A percentile compares a stretch with the other conserved stretches of the same genome.
These are phyloP conservation scores for Scarus forsteni DNA, from an alignment of 2,797 vertebrate species.

Conservation along the genomic window DNA sequence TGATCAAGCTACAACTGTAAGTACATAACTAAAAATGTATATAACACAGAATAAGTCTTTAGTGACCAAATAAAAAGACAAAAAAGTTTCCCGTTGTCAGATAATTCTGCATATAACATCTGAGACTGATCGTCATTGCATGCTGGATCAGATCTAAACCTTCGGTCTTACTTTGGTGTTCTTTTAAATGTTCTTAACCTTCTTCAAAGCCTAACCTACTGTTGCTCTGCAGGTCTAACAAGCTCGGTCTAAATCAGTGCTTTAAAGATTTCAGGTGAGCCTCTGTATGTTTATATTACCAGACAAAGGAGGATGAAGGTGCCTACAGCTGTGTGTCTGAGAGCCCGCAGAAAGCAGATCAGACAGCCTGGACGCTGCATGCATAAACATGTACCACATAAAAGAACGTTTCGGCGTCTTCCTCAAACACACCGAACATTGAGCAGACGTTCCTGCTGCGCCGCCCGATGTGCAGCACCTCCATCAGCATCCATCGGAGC, in stretches of 20 bases:
- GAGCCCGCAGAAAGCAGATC: neutral
- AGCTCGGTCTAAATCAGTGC: neutral
- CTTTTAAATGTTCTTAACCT: too few species aligned
- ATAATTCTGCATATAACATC: too few species aligned
- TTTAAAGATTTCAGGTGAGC: neutral
- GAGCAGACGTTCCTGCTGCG: constrained; percentile 16
- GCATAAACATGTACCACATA: constrained; percentile 22
- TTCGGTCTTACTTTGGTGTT: too few species aligned
- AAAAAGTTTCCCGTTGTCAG: too few species aligned
- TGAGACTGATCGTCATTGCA: too few species aligned
- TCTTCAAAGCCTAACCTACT: neutral
- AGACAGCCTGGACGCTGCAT: neutral
- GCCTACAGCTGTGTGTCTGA: neutral
- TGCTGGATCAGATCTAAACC: too few species aligned
- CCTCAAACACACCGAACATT: neutral
- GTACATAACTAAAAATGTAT: too few species aligned
- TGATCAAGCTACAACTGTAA: too few species aligned
- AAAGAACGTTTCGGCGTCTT: constrained; percentile 14
- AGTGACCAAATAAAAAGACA: too few species aligned
- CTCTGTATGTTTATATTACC: neutral
- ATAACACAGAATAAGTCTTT: too few species aligned
- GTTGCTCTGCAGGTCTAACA: neutral
- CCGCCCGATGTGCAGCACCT: constrained; percentile 9
- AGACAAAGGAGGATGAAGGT: constrained; percentile 1
- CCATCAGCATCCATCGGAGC: constrained; percentile 27